Conservation (phyloP, 2,797 vertebrate species). For the Sebastes paucispinis region DNA sequence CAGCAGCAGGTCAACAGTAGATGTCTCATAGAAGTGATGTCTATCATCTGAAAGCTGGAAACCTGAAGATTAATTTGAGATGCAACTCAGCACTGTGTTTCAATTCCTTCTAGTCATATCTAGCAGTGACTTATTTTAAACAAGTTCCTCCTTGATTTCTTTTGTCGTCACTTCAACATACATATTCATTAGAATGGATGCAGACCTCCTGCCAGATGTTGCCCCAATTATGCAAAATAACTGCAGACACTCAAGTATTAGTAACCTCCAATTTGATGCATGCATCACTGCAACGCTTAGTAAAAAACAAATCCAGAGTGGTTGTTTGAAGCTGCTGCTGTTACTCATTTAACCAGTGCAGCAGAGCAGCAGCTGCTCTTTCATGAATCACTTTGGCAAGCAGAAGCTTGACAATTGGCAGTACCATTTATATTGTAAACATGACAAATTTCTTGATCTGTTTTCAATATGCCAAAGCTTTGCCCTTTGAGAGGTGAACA, state of each 20-base stretch:
- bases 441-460: constrained; percentile 61
- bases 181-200: background rate
- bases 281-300: background rate
- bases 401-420: constrained; percentile 50
- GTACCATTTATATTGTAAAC: constrained; percentile 56
- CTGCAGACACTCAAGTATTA: background rate
- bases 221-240: background rate
- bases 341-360: constrained; percentile 35
- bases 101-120: too few species aligned
- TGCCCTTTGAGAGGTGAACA: constrained; percentile 49
- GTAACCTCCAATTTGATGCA: background rate
- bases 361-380: constrained; percentile 27
- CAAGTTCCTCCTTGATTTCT: background rate
- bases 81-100: too few species aligned
- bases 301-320: background rate
- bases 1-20: too few species aligned
- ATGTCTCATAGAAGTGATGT: too few species aligned
- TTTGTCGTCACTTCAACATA: background rate
- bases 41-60: too few species aligned
- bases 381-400: constrained; percentile 57
- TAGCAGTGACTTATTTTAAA: background rate
- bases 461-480: constrained; percentile 61
- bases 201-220: background rate
- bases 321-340: constrained; percentile 17
- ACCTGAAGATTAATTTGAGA: too few species aligned